These are phyloP conservation scores for Ischnura elegans DNA, from an alignment of 2,888 invertebrate species.

Conservation along the genomic window DNA sequence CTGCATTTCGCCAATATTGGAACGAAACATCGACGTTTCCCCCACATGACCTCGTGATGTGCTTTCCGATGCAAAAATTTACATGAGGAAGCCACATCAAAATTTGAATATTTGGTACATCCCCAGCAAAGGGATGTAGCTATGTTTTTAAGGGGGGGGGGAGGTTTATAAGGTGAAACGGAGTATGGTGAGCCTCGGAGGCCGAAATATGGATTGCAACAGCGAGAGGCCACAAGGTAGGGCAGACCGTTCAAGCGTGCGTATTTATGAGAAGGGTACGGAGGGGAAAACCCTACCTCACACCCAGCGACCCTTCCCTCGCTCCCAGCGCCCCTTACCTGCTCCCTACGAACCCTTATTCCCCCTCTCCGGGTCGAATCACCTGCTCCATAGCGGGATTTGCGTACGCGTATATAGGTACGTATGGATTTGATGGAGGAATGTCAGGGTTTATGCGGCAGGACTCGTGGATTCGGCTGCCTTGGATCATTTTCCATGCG, in stretches of 20 bases:
- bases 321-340: no score
- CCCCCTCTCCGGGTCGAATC: neutral
- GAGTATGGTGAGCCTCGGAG: neutral
- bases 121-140: no score
- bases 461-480: neutral
- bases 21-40: no score
- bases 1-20: no score
- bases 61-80: no score
- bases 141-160: no score
- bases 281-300: no score
- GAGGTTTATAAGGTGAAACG: neutral
- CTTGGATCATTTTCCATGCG: neutral
- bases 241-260: neutral
- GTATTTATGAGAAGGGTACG: neutral
- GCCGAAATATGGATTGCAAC: slow-evolving; percentile 28
- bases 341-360: no score
- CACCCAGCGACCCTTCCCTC: no score
- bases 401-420: neutral
- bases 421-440: slow-evolving; percentile 17
- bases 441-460: neutral
- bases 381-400: neutral
- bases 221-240: neutral
- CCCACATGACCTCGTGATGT: no score
- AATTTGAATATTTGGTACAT: no score
- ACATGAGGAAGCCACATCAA: no score